Base-by-base conservation (phyloP, 1,140 invertebrate species). In the Sminthurides bifidus region DNA sequence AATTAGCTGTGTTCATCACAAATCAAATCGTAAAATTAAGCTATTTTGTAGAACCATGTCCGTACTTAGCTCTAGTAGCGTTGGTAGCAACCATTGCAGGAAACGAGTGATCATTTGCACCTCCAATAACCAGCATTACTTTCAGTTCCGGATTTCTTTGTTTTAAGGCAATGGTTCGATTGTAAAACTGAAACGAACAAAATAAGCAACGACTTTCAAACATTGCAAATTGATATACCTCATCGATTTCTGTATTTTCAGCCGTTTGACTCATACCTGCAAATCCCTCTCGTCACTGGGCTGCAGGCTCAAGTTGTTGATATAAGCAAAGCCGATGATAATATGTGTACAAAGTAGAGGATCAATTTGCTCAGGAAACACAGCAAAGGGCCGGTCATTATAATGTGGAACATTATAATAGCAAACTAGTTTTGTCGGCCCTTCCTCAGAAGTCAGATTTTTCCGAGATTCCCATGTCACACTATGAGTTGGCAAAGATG, bases 321-420 rank as follows among this genome's bases (percentile, higher is more conserved):
- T 73, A 41, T 68, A 67, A 41, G 79, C 81, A 73, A 86, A 83
- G 31, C 79, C 85, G 43, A 87, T 68, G 68, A 85, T 85, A 48
- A 91, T 80, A 72, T 90, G 86, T 12, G 86, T 85, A 69, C 87
- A 90, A 52, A 89, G 70, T 64, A 77, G 65, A 49, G 81, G 77
- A 66, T 83, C 75, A 14, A 55, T 55, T 52, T 55, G 48, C 19
- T 55, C 52, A 1, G 59, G 59, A 30, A 61, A 61, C 0, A 61
- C 45, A 1, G 60, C 37, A 48, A 41, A 61, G 8, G 60, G 60
- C 27, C 33, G 27, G 43, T 61, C 60, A 33, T 44, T 6, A 17
- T 66, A 29, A 52, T 51, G 56, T 4, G 78, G 76, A 54, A 76
- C 70, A 51, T 75, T 75, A 66, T 83, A 85, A 66, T 87, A 85